Evolutionary conservation across 2,113 vertebrate species (phyloP), one percentile per base, ranked within the genome.

Genomic region (Mugil cephalus): DNA sequence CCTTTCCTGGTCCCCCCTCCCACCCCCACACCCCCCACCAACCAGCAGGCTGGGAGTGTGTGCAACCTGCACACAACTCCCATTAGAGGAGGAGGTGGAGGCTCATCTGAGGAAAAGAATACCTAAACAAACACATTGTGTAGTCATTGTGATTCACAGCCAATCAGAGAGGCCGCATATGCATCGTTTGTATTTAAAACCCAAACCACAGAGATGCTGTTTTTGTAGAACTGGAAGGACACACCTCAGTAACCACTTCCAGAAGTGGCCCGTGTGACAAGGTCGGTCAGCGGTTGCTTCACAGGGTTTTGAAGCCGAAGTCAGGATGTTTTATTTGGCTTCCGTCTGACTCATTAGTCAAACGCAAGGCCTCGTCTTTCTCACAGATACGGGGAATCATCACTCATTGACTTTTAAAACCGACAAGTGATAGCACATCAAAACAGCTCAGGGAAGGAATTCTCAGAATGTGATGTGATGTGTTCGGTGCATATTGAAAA

Each of bases 221-320:
- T 82, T 55, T 11, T 70, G 61, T 38, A 68, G 18, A 79, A 68
- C 14, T 15, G 3, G 24, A 55, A 39, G 53, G 55, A 75, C 82
- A 80, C 58, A 62, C 75, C 82, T 82, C 19, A 19, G 13, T 35
- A 80, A 76, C 73, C 65, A 84, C 77, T 60, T 81, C 56, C 60
- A 12, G 42, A 9, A 35, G 30, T 2, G 6, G 67, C 10, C 24
- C 7, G 0, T 47, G 43, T 43, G 8, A 74, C 51, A 63, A 47
- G 50, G 63, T 59, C 13, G 18, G 35, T 35, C 18, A 38, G 8
- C 1, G 15, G 66, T 19, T 55, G 1, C 10, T 4, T 21, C 36
- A 6, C 48, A 21, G 34, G 17, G 53, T 11, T 72, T 7, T n/a
- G 4, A 68, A 7, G 4, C 24, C 35, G 47, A 17, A 63, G 58